These are phyloP conservation scores for Piprites chloris DNA, from an alignment of 2,113 vertebrate species.

Conservation along the genomic window DNA sequence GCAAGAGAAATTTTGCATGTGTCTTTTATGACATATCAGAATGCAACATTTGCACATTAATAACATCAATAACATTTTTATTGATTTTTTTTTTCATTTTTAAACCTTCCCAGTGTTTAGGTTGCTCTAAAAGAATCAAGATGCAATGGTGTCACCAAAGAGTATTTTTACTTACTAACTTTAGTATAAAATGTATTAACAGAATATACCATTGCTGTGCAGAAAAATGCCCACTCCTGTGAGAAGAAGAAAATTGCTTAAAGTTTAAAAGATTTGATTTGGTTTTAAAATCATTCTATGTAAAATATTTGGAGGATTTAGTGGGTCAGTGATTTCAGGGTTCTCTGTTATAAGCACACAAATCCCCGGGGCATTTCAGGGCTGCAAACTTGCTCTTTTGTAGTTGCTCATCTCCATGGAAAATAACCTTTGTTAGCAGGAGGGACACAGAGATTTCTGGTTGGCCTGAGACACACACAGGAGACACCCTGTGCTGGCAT, in stretches of 20 bases:
- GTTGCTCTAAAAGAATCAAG: not conserved
- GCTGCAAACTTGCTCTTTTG: conserved; percentile 2
- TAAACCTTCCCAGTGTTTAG: not conserved
- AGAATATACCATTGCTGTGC: not conserved
- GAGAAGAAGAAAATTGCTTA: not conserved
- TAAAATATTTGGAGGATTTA: not conserved
- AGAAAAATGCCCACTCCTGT: not conserved
- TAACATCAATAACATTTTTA: not conserved
- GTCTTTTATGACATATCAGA: not conserved
- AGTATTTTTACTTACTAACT: not conserved
- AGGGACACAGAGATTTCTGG: not conserved
- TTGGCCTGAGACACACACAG: not conserved
- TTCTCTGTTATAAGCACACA: not conserved
- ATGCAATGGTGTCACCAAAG: not conserved
- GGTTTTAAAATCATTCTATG: not conserved
- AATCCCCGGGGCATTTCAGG: not conserved
- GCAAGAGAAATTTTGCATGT: not conserved
- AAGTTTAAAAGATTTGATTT: not conserved
- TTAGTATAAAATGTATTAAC: not conserved
- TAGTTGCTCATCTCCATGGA: not conserved
- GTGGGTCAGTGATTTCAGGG: not conserved
- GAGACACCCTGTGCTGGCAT: not conserved
- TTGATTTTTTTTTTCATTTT: not conserved
- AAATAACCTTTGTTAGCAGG: not conserved
- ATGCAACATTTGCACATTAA: not conserved